Evolutionary conservation across 2,888 invertebrate genomes (phyloP).

Genomic region (Aradus depressus): DNA sequence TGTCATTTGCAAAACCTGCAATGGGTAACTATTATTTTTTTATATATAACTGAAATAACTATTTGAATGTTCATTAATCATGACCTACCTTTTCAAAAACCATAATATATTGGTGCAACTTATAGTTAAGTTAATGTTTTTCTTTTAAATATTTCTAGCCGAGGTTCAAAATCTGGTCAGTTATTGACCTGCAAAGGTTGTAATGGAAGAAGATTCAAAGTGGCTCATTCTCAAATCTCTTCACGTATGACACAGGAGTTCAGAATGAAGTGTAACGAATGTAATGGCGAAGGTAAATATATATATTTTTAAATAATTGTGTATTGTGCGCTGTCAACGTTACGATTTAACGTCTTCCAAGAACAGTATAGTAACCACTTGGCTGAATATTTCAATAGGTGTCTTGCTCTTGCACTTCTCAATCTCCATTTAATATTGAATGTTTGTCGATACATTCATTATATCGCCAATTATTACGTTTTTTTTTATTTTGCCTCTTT

Average conservation of each 20-base stretch:
- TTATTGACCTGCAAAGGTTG: conserved; percentile 58
- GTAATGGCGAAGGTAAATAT: conserved; percentile 33
- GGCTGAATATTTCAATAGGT: no score
- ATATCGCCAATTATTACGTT: no score
- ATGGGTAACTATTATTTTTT: conserved; percentile 45
- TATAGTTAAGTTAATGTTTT: neutral
- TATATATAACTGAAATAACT: neutral
- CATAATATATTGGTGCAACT: neutral
- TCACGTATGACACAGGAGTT: conserved; percentile 25
- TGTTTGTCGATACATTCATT: no score
- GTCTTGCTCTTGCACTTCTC: no score
- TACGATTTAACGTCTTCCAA: neutral
- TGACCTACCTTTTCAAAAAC: neutral
- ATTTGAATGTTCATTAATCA: neutral
- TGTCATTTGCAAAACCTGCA: conserved; percentile 64
- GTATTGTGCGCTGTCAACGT: no score
- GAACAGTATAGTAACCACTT: neutral
- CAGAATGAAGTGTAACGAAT: conserved; percentile 35
- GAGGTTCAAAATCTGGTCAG: conserved; percentile 55
- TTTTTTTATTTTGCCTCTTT: no score
- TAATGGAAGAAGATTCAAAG: conserved; percentile 65
- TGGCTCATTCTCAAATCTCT: conserved; percentile 55
- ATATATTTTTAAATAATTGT: no score
- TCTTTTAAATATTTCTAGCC: conserved; percentile 33
- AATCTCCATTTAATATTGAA: no score